A percentile compares a stretch with the other conserved stretches of the same genome.
phyloP scores from a whole-genome alignment of 2,888 invertebrate species.

The Eupithecia inturbata region DNA sequence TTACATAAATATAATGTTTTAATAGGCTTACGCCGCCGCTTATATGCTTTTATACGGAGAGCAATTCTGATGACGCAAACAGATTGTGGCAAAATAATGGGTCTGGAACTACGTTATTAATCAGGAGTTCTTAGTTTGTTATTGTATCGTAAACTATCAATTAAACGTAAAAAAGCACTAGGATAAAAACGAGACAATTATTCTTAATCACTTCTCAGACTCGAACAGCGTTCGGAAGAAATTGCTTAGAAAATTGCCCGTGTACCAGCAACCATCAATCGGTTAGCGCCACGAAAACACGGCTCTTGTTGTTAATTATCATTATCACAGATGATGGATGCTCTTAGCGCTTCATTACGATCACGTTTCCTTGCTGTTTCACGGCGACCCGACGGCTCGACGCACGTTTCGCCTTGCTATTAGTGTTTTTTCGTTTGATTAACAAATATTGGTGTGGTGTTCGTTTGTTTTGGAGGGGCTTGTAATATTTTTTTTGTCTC shows the following conservation, averaged over 20 bases:
- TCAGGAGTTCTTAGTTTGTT: background rate
- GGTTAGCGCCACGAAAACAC: slow-evolving; percentile 61
- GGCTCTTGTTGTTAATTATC: slow-evolving; percentile 66
- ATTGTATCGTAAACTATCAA: background rate
- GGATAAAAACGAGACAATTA: slow-evolving; percentile 6
- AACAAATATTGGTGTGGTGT: slow-evolving; percentile 50
- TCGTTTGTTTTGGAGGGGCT: slow-evolving; percentile 25
- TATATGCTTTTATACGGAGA: slow-evolving; percentile 47
- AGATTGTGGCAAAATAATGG: background rate
- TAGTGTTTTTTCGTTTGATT: slow-evolving; percentile 52
- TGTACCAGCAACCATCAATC: slow-evolving; percentile 30
- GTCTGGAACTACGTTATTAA: background rate
- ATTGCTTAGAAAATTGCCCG: slow-evolving; percentile 18
- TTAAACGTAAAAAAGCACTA: background rate
- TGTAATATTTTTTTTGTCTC: slow-evolving; percentile 8
- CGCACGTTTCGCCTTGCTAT: slow-evolving; percentile 55
- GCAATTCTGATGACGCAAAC: background rate
- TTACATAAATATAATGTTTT: slow-evolving; percentile 32
- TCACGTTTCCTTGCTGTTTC: slow-evolving; percentile 65
- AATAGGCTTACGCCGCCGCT: slow-evolving; percentile 61
- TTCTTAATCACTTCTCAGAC: slow-evolving; percentile 7
- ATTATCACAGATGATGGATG: slow-evolving; percentile 62
- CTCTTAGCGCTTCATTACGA: slow-evolving; percentile 72
- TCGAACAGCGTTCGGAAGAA: slow-evolving; percentile 4
- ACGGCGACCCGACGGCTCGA: slow-evolving; percentile 57